Evolutionary conservation across 2,888 invertebrate genomes (phyloP).

Genomic region (Lumbricus terrestris): DNA sequence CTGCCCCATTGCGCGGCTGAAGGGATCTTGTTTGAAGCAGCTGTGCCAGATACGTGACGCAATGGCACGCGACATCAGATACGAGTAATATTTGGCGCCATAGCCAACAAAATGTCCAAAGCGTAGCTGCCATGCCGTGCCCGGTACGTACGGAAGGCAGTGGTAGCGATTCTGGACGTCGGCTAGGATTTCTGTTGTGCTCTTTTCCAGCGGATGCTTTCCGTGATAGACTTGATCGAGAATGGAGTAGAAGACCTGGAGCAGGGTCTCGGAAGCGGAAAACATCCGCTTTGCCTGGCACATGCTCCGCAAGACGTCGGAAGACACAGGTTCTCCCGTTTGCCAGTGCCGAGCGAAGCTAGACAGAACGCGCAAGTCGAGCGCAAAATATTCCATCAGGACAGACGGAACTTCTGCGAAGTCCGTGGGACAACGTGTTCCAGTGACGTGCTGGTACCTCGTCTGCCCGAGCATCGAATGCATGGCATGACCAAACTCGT

Average conservation of each 20-base stretch:
- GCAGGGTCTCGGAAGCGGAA: constrained; percentile 69
- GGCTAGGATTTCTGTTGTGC: constrained; percentile 74
- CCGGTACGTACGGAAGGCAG: constrained; percentile 78
- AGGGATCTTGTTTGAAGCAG: constrained; percentile 72
- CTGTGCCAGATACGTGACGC: constrained; percentile 90
- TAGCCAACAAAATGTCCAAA: constrained; percentile 97
- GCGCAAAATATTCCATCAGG: constrained; percentile 95
- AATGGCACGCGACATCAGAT: constrained; percentile 88
- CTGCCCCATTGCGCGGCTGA: constrained; percentile 70
- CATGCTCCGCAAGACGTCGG: constrained; percentile 75
- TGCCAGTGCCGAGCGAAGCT: constrained; percentile 87
- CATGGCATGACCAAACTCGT: constrained; percentile 98
- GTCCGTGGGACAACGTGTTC: constrained; percentile 94
- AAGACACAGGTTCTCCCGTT: constrained; percentile 80
- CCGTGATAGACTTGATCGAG: constrained; percentile 88
- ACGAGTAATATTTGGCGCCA: constrained; percentile 97
- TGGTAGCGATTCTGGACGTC: constrained; percentile 80
- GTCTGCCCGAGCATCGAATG: constrained; percentile 97
- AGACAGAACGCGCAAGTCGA: constrained; percentile 77
- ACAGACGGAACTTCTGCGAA: constrained; percentile 98
- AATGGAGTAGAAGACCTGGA: constrained; percentile 78
- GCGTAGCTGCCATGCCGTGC: constrained; percentile 92
- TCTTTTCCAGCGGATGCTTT: constrained; percentile 60
- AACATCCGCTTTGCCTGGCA: constrained; percentile 84
- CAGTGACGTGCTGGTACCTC: constrained; percentile 89